These are phyloP conservation scores for Drosophila pallidifrons DNA, from an alignment of 1,140 invertebrate genomes.

Conservation along the genomic window DNA sequence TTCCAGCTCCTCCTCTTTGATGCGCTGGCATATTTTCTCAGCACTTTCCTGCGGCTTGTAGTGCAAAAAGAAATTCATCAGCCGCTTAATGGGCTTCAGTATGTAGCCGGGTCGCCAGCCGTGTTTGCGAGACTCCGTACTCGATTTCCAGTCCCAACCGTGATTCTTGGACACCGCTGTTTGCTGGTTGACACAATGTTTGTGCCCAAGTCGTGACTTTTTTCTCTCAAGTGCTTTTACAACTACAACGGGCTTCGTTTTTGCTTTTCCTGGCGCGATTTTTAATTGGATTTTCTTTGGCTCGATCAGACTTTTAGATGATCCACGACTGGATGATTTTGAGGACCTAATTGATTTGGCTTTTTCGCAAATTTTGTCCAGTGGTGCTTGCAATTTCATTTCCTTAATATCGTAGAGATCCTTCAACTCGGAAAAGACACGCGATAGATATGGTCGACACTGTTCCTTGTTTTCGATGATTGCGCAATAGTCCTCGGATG, in stretches of 20 bases:
- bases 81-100: constrained; percentile 66
- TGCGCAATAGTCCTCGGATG: constrained; percentile 51
- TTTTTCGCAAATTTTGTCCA: constrained; percentile 47
- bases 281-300: background rate
- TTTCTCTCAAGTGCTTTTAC: background rate
- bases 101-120: constrained; percentile 78
- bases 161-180: constrained; percentile 62
- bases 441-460: constrained; percentile 66
- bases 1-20: background rate
- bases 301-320: background rate
- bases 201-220: constrained; percentile 48
- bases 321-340: no score
- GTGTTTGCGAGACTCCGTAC: constrained; percentile 31
- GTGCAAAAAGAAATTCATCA: constrained; percentile 79
- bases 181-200: constrained; percentile 50
- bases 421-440: constrained; percentile 74
- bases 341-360: background rate
- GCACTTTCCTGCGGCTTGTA: constrained; percentile 30
- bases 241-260: background rate
- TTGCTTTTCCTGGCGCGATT: background rate
- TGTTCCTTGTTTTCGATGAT: constrained; percentile 49
- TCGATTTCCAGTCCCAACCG: constrained; percentile 75
- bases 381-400: constrained; percentile 35
- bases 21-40: constrained; percentile 25
- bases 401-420: constrained; percentile 74